Percentiles rank a stretch among this genome's conserved stretches.
These are phyloP conservation scores for Teleogryllus oceanicus DNA, from an alignment of 2,888 invertebrate genomes.

Conservation along the genomic window DNA sequence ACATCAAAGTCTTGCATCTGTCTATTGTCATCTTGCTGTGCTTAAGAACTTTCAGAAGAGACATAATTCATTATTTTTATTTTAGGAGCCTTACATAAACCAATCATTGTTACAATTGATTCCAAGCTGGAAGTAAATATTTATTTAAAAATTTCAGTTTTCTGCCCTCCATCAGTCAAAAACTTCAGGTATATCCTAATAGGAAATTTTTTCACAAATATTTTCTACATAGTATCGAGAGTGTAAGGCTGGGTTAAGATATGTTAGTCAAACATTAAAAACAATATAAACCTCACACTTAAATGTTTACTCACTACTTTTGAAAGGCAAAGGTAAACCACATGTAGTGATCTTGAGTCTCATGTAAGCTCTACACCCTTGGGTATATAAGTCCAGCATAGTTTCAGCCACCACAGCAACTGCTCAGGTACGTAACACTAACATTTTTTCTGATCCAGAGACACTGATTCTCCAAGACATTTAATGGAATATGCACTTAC, in stretches of 20 bases:
- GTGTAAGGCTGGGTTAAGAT: constrained; percentile 11
- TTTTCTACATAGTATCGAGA: background rate
- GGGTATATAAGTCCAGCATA: background rate
- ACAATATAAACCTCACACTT: constrained; percentile 18
- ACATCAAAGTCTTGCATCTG: background rate
- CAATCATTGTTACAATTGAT: background rate
- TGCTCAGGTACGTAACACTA: constrained; percentile 18
- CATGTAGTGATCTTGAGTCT: constrained; percentile 18
- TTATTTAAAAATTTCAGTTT: constrained; percentile 4
- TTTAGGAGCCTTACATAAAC: background rate
- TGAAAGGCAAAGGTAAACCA: constrained; percentile 18
- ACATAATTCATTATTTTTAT: background rate
- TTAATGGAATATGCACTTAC: background rate
- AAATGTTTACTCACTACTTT: background rate
- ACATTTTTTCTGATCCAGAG: background rate
- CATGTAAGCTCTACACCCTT: constrained; percentile 18
- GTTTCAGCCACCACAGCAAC: constrained; percentile 18
- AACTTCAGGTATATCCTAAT: background rate
- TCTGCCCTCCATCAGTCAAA: background rate
- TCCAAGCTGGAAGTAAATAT: background rate
- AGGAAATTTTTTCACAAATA: constrained; percentile 4
- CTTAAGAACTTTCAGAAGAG: background rate
- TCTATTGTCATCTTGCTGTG: background rate
- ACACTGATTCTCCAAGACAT: background rate
- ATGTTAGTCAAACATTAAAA: constrained; percentile 11